Percentiles rank a stretch among this genome's conserved stretches.
Evolutionary conservation across 2,888 invertebrate species (phyloP).

Genomic region (Druceiella hillmani): DNA sequence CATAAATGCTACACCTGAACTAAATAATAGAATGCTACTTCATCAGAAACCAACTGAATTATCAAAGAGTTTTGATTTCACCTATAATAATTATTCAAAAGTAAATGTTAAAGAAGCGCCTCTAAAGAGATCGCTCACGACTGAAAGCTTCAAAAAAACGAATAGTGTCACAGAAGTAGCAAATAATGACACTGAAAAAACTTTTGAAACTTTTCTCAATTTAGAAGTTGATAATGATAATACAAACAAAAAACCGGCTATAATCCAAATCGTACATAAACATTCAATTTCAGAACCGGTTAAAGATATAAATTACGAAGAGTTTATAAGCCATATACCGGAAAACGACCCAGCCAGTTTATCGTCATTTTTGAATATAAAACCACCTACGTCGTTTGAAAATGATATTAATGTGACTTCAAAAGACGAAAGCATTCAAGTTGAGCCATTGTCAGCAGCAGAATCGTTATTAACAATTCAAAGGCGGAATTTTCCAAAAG

Average conservation of each 20-base stretch:
- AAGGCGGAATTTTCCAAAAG: constrained; percentile 78
- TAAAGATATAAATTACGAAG: constrained; percentile 50
- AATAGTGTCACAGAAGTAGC: no score
- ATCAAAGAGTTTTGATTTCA: constrained; percentile 55
- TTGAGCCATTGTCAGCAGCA: constrained; percentile 53
- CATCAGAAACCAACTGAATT: constrained; percentile 74
- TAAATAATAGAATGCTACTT: constrained; percentile 65
- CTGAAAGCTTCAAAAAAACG: no score
- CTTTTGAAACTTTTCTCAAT: constrained; percentile 19
- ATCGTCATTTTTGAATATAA: constrained; percentile 33
- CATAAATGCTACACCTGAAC: constrained; percentile 72
- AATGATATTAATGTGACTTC: constrained; percentile 73
- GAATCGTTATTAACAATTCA: constrained; percentile 70
- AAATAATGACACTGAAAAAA: no score
- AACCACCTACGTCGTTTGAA: constrained; percentile 44
- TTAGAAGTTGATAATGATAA: no score
- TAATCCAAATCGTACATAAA: constrained; percentile 54
- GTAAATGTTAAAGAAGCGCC: no score
- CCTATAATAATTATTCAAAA: constrained; percentile 26
- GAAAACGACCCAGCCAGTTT: constrained; percentile 31
- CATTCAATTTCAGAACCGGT: constrained; percentile 67
- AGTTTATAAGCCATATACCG: constrained; percentile 31
- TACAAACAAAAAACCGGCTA: no score
- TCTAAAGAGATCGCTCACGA: no score
- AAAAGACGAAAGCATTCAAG: constrained; percentile 48